Conservation (phyloP, 2,888 invertebrate genomes). For the Cantharis rustica region DNA sequence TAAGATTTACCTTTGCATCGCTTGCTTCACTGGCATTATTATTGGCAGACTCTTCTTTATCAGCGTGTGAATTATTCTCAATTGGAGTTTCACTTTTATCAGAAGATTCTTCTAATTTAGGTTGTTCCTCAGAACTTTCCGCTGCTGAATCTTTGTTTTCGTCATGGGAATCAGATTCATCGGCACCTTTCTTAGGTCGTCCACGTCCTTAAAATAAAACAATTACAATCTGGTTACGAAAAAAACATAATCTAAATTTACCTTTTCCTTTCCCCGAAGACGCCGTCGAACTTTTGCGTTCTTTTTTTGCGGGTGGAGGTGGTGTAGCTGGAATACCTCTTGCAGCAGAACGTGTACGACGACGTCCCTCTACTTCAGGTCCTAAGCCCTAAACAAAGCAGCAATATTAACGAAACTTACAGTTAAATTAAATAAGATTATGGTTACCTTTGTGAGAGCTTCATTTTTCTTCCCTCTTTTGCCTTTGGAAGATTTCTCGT, state of each 20-base stretch:
- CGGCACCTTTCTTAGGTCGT: slow-evolving; percentile 46
- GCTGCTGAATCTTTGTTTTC: slow-evolving; percentile 48
- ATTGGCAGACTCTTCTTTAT: slow-evolving; percentile 47
- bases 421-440: neutral
- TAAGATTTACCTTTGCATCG: slow-evolving; percentile 27
- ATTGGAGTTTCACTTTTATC: slow-evolving; percentile 31
- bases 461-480: slow-evolving; percentile 58
- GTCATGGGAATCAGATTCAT: slow-evolving; percentile 49
- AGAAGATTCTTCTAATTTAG: slow-evolving; percentile 18
- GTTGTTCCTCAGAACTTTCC: slow-evolving; percentile 35
- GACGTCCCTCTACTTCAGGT: slow-evolving; percentile 61
- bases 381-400: slow-evolving; percentile 55
- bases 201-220: slow-evolving; percentile 44
- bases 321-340: slow-evolving; percentile 61
- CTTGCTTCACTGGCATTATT: slow-evolving; percentile 46
- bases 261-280: slow-evolving; percentile 49
- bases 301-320: slow-evolving; percentile 59
- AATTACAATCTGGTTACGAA: neutral
- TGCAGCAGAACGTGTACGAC: slow-evolving; percentile 63
- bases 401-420: neutral
- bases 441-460: slow-evolving; percentile 57
- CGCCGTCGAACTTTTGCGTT: slow-evolving; percentile 46
- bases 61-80: slow-evolving; percentile 36
- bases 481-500: slow-evolving; percentile 56
- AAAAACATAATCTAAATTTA: neutral